These are phyloP conservation scores for Drosophila greeni DNA, from an alignment of 2,888 invertebrate species.

Conservation along the genomic window DNA sequence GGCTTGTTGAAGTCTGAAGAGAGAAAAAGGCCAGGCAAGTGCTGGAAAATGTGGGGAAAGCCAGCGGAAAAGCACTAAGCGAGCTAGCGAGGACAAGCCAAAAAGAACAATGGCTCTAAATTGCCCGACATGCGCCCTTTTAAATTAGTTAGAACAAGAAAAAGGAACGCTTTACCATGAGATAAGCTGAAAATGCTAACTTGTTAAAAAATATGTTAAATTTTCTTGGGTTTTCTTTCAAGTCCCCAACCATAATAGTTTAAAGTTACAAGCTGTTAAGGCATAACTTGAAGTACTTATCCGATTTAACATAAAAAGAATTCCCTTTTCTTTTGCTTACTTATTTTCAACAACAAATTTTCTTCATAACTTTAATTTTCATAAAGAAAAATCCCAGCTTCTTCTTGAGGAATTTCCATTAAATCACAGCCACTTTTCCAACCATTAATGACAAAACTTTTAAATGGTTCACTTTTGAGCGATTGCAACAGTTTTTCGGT, in stretches of 20 bases:
- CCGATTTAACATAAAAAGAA: neutral
- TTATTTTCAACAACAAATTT: neutral
- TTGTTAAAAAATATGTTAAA: neutral
- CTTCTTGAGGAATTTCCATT: conserved; percentile 17
- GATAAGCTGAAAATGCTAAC: neutral
- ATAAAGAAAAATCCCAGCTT: conserved; percentile 5
- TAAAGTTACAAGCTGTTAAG: conserved; percentile 6
- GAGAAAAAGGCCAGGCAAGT: conserved; percentile 19
- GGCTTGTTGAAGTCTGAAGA: conserved; percentile 39
- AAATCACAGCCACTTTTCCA: conserved; percentile 15
- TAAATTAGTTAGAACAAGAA: conserved; percentile 28
- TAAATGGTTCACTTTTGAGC: conserved; percentile 62
- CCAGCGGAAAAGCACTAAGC: conserved; percentile 2
- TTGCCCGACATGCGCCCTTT: conserved; percentile 40
- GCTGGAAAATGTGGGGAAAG: conserved; percentile 9
- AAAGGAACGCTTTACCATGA: conserved; percentile 2
- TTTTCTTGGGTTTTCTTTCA: neutral
- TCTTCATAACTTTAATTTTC: neutral
- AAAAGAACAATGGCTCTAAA: conserved; percentile 67
- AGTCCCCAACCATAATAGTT: neutral
- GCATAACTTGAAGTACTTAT: neutral
- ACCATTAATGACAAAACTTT: conserved; percentile 65
- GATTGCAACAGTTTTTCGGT: conserved; percentile 54
- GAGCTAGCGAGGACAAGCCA: conserved; percentile 19
- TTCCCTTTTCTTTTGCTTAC: neutral